Percentiles rank a stretch among this genome's conserved stretches.
Conservation (phyloP, 2,113 vertebrate species). For the Lipophrys pholis region DNA sequence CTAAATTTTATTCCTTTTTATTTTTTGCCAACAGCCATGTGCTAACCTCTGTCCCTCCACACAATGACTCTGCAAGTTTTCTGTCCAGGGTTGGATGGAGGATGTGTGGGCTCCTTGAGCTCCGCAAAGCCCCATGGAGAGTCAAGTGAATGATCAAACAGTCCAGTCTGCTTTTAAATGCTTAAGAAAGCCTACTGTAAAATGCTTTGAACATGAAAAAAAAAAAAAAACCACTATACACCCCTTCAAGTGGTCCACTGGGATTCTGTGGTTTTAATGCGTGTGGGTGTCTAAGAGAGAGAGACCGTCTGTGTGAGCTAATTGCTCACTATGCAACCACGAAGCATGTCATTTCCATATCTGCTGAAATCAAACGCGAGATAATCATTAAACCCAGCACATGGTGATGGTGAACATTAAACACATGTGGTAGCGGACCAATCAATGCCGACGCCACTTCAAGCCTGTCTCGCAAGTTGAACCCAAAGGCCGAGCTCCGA, state of each 20-base stretch:
- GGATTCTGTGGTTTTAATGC: conserved; percentile 33
- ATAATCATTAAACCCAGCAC: conserved; percentile 22
- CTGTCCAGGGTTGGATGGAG: conserved; percentile 11
- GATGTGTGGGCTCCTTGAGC: conserved; percentile 29
- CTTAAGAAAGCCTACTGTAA: conserved; percentile 46
- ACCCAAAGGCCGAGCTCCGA: conserved; percentile 1
- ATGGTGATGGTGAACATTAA: conserved; percentile 39
- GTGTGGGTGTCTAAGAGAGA: not conserved
- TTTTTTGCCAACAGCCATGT: conserved; percentile 1
- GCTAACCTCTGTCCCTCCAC: conserved; percentile 8
- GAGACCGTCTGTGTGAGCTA: conserved; percentile 17
- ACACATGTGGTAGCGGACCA: conserved; percentile 21
- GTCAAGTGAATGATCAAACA: conserved; percentile 62
- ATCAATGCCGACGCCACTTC: conserved; percentile 39
- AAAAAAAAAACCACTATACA: conserved; percentile 36
- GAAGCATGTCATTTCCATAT: conserved; percentile 49
- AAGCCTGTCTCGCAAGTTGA: conserved; percentile 29
- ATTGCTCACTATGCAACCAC: conserved; percentile 29
- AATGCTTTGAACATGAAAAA: conserved; percentile 70
- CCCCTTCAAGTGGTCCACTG: conserved; percentile 50
- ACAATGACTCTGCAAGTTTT: conserved; percentile 5
- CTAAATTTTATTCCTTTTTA: not conserved
- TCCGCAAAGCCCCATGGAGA: conserved; percentile 32
- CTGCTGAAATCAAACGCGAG: conserved; percentile 35
- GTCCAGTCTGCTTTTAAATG: conserved; percentile 48